Conservation (phyloP, 2,797 vertebrate genomes). For the Alosa sapidissima region DNA sequence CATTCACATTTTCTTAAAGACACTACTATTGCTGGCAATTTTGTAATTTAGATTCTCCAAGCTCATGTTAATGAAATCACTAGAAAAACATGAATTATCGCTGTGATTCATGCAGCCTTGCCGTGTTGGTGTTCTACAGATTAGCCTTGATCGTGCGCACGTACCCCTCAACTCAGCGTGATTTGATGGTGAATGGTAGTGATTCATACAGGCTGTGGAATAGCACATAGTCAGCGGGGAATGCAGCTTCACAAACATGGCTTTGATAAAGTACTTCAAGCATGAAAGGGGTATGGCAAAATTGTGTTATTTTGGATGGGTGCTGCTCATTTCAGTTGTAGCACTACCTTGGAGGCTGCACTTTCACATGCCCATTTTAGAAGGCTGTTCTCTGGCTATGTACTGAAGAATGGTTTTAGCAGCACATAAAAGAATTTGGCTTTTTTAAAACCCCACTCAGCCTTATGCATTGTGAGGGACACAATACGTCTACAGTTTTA, state of each 20-base stretch:
- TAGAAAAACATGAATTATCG: neutral
- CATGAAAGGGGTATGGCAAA: neutral
- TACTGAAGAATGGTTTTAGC: neutral
- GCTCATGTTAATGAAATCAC: neutral
- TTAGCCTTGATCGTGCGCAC: neutral
- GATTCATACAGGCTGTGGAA: neutral
- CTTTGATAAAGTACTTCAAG: neutral
- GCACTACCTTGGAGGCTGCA: neutral
- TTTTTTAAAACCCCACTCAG: neutral
- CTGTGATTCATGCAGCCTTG: neutral
- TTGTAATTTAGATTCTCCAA: neutral
- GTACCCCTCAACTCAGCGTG: neutral
- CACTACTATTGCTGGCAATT: neutral
- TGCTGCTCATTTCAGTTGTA: neutral
- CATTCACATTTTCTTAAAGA: neutral
- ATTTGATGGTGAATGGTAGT: slow-evolving; percentile 1
- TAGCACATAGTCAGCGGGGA: neutral
- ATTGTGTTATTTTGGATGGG: neutral
- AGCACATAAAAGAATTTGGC: neutral
- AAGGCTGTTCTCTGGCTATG: neutral
- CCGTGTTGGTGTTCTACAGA: neutral
- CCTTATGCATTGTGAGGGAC: neutral
- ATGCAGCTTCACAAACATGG: neutral
- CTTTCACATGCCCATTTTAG: neutral
- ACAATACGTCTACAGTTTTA: too few species aligned